phyloP scores from a whole-genome alignment of 1,140 invertebrate genomes.

The Portunus trituberculatus region DNA sequence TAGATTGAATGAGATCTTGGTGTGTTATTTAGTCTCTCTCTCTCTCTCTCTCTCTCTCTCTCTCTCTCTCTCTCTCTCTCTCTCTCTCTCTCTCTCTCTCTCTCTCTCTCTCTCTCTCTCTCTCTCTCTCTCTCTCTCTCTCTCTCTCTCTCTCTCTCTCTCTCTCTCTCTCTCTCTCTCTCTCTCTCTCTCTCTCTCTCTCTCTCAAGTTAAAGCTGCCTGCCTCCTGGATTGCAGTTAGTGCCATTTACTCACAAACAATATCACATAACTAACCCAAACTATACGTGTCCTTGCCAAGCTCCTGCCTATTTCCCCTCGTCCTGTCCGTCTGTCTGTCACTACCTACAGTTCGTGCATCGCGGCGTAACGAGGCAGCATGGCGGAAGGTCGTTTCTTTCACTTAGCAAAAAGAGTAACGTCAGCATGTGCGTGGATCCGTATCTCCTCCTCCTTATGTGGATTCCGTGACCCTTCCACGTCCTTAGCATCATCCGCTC shows the following conservation, averaged over 20 bases:
- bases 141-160: slow-evolving; percentile 4
- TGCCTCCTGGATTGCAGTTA: background rate
- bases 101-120: too few relatives aligned
- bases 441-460: background rate
- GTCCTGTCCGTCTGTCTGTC: background rate
- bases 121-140: slow-evolving; percentile 24
- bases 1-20: too few relatives aligned
- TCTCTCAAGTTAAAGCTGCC: background rate
- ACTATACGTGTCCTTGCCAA: background rate
- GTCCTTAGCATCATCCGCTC: background rate
- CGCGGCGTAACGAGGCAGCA: background rate
- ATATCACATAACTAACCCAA: background rate
- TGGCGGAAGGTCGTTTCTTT: background rate
- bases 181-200: slow-evolving; percentile 15
- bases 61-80: background rate
- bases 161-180: slow-evolving; percentile 10
- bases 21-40: background rate
- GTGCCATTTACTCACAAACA: background rate
- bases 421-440: background rate
- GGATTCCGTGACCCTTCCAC: background rate
- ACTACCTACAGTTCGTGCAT: background rate
- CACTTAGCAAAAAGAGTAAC: background rate
- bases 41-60: slow-evolving; percentile 30
- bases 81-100: too few relatives aligned
- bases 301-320: background rate